phyloP scores from a whole-genome alignment of 2,888 invertebrate genomes.

The Anagyrus pseudococci region DNA sequence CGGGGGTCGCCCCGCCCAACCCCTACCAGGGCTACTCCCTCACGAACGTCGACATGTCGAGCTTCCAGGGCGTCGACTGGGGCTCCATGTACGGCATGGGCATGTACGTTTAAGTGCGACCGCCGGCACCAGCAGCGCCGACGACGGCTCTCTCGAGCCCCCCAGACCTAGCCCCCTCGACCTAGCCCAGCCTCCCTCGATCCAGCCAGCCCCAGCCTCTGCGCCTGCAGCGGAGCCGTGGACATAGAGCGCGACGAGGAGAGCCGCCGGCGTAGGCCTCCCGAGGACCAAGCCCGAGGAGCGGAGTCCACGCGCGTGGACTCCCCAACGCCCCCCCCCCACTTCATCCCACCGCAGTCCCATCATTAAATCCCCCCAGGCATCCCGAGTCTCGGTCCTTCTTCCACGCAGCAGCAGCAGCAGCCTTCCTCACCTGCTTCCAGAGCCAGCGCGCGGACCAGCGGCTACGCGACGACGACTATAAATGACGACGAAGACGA shows the following conservation, averaged over 20 bases:
- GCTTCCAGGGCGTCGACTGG: constrained; percentile 92
- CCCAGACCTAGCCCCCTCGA: background rate
- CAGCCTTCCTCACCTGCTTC: too few relatives aligned
- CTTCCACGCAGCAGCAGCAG: too few relatives aligned
- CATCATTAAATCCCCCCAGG: too few relatives aligned
- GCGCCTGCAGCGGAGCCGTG: too few relatives aligned
- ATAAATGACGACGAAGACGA: too few relatives aligned
- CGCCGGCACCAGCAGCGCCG: background rate
- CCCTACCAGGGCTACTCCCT: constrained; percentile 81
- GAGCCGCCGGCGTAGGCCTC: too few relatives aligned
- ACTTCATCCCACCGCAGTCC: too few relatives aligned
- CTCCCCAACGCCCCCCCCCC: background rate
- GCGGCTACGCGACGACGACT: too few relatives aligned
- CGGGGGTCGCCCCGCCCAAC: constrained; percentile 73
- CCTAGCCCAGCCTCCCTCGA: background rate
- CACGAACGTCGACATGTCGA: constrained; percentile 90
- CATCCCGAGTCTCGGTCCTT: too few relatives aligned
- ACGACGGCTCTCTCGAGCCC: background rate
- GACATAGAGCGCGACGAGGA: too few relatives aligned
- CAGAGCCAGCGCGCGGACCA: too few relatives aligned
- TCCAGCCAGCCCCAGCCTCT: background rate
- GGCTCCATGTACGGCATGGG: constrained; percentile 91
- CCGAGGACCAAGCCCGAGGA: constrained; percentile 7
- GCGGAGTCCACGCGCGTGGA: too few relatives aligned
- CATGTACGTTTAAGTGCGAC: constrained; percentile 79